Evolutionary conservation across 2,888 invertebrate species (phyloP).

Genomic region (Leucoptera coffeella): DNA sequence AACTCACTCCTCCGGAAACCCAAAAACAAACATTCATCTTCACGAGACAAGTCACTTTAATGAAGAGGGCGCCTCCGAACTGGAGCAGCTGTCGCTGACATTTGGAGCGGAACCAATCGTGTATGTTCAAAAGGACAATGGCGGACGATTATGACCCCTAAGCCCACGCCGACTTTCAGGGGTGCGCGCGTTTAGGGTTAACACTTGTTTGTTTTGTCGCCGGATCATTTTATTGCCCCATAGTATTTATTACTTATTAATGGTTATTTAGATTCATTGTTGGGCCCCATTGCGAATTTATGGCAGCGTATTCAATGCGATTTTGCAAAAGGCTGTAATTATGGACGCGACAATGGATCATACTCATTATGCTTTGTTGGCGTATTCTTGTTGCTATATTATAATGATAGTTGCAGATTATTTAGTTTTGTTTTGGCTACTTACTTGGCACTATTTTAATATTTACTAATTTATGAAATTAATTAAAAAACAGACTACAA

Average conservation of each 20-base stretch:
- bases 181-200: too few relatives aligned
- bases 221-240: constrained; percentile 44
- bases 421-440: too few relatives aligned
- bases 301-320: constrained; percentile 20
- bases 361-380: too few relatives aligned
- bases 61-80: constrained; percentile 48
- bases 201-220: constrained; percentile 53
- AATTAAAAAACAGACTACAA: too few relatives aligned
- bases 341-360: too few relatives aligned
- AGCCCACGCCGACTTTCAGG: constrained; percentile 17
- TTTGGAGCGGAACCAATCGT: constrained; percentile 46
- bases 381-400: too few relatives aligned
- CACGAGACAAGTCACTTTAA: constrained; percentile 47
- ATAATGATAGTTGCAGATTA: too few relatives aligned
- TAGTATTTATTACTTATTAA: constrained; percentile 55
- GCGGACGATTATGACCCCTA: constrained; percentile 1
- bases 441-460: too few relatives aligned
- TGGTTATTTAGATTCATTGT: constrained; percentile 54
- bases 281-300: constrained; percentile 43
- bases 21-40: constrained; percentile 52
- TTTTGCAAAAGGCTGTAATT: constrained; percentile 26
- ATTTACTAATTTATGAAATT: too few relatives aligned
- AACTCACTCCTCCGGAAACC: too few relatives aligned
- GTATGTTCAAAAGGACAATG: constrained; percentile 11
- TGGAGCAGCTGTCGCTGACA: constrained; percentile 40